Base-by-base conservation (phyloP, 2,888 invertebrate genomes). In the Stegophylla sp. region DNA sequence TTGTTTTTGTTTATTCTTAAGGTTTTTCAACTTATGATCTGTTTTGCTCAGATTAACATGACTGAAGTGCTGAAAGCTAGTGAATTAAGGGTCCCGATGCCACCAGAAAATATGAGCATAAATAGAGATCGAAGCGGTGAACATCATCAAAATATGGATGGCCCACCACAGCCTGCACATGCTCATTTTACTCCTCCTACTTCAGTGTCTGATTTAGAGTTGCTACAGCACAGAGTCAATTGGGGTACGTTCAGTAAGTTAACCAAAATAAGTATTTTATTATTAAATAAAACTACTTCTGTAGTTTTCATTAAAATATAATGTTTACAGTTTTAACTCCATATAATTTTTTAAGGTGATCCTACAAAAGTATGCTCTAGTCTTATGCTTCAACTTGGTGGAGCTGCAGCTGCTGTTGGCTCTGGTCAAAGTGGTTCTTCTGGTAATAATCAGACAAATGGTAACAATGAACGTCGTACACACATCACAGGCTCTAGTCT, bases 401-500 rank as follows among this genome's bases (percentile, higher is more conserved):
- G 82, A 67, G 79, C 79, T 63, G 79, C 79, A 23, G 79, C 79
- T 51, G 79, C 79, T 79, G 79, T 79, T 71, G 69, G 69, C 13
- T 69, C 79, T 34, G 69, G 79, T 61, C 79, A 79, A 79, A 69
- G 69, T 48, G 79, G 79, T 34, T 79, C 79, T 23, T 79, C 79
- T 71, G 71, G 79, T 61, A 79, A 79, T 63, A 79, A 79, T 61
- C 79, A 79, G 41, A 71, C 69, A 10, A 79, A 79, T 79, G 79
- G 79, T 48, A 79, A 79, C 20, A 79, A 79, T 79, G 83, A 83
- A 76, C 81, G 83, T 3, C 83, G 83, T 71, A 83, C 83, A 64
- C 82, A 83, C 82, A 83, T 83, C 81, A 83, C 83, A 59, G 83
- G 82, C 67, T 83, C 83, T 64, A 83, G 81, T 53, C 74, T 83